phyloP scores from a whole-genome alignment of 1,140 invertebrate genomes.

The Berghia stephanieae region DNA sequence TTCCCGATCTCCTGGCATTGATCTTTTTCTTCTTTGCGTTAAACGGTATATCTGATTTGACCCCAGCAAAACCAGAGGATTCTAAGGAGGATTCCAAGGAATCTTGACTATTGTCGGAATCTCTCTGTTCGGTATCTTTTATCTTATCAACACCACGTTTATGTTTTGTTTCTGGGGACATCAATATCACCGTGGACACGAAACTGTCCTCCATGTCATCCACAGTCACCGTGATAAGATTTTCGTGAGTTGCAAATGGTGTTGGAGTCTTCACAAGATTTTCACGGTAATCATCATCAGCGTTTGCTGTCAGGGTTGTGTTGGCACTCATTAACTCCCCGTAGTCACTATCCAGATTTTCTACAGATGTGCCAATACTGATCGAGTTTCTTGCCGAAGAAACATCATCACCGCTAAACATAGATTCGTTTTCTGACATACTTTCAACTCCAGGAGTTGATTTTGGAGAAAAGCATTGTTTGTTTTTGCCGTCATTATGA shows the following conservation, averaged over 20 bases:
- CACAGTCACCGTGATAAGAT: too few relatives aligned
- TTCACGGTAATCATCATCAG: too few relatives aligned
- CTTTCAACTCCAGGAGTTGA: background rate
- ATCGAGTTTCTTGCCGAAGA: conserved; percentile 2
- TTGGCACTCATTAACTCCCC: too few relatives aligned
- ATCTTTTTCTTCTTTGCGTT: background rate
- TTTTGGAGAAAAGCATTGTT: too few relatives aligned
- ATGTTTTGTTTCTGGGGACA: too few relatives aligned
- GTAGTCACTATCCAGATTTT: too few relatives aligned
- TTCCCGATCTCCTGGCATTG: background rate
- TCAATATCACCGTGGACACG: too few relatives aligned
- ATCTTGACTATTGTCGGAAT: background rate
- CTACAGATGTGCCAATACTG: background rate
- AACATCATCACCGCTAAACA: conserved; percentile 1
- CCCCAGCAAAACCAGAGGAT: background rate
- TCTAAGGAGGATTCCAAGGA: background rate
- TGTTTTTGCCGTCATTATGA: too few relatives aligned
- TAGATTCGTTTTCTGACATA: conserved; percentile 8
- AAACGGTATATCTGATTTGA: conserved; percentile 6
- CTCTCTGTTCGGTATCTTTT: background rate
- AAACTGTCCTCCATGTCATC: too few relatives aligned
- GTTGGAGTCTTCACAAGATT: too few relatives aligned
- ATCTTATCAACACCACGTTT: background rate
- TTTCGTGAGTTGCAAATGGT: too few relatives aligned
- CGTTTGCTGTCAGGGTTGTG: too few relatives aligned